Base-by-base conservation (phyloP, 2,113 vertebrate genomes). In the Theropithecus gelada region DNA sequence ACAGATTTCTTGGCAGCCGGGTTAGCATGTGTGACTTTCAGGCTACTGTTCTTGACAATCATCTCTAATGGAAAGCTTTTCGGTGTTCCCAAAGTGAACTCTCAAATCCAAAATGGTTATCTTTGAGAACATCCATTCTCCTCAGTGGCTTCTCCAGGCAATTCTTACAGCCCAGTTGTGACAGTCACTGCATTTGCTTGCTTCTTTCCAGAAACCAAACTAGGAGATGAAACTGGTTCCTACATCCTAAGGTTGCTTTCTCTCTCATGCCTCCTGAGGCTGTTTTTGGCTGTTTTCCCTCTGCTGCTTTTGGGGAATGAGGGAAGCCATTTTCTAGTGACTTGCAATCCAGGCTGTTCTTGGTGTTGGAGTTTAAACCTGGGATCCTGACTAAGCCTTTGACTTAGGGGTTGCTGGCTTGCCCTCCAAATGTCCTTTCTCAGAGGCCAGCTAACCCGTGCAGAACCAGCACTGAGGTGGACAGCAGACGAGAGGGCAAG, bases 31-130 rank as follows among this genome's bases (percentile, higher is more conserved):
- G 27, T 64, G 87, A 87, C 82, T 43, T 94, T 73, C 50, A 94
- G 68, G 52, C 86, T 94, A 52, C 12, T 82, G 59, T 82, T 93
- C 35, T 88, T 52, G 76, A 98, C 96, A 97, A 90, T 97, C 97
- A 59, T 50, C 88, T 92, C 70, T 90, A 90, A 17, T 20, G 70
- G 79, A 96, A 87, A 97, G 75, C 55, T 81, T 97, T 93, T 50
- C 80, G 66, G 70, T n/a, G 27, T 88, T 92, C 76, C 72, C 57
- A 66, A 83, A 84, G 40, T 48, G 78, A 93, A 78, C 55, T 32
- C 48, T 92, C 80, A 72, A 25, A 61, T 91, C 64, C 87, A 87
- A 35, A 68, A 32, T 87, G 22, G 38, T 86, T 64, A 55, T 72
- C 68, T 66, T n/a, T 73, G 64, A 97, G 88, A 89, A 84, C 82